phyloP scores from a whole-genome alignment of 2,797 vertebrate genomes.

The Pagetopsis macropterus region DNA sequence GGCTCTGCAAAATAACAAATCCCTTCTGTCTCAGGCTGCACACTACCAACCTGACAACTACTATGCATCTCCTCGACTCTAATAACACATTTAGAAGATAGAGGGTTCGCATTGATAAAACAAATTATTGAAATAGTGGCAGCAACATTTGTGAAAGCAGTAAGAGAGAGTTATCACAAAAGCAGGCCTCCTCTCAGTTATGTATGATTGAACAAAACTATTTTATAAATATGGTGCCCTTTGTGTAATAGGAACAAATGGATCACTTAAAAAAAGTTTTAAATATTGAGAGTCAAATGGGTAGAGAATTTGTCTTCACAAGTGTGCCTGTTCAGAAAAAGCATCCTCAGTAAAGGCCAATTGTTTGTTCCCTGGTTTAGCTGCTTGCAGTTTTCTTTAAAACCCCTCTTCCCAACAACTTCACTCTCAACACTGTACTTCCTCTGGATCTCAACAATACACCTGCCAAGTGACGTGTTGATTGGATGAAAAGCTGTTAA shows the following conservation, averaged over 20 bases:
- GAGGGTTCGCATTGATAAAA: slow-evolving; percentile 18
- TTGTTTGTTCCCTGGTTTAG: too few species aligned
- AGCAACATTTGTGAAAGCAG: slow-evolving; percentile 15
- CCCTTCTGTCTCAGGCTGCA: slow-evolving; percentile 33
- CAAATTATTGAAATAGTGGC: slow-evolving; percentile 29
- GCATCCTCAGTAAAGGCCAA: neutral
- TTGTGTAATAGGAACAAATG: slow-evolving; percentile 41
- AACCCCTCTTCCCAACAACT: too few species aligned
- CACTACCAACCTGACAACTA: slow-evolving; percentile 38
- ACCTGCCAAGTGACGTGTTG: too few species aligned
- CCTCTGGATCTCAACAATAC: too few species aligned
- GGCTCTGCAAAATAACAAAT: slow-evolving; percentile 58
- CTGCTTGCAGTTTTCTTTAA: too few species aligned
- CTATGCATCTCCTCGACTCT: slow-evolving; percentile 15
- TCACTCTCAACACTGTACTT: too few species aligned
- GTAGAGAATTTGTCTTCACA: slow-evolving; percentile 38
- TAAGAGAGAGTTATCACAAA: slow-evolving; percentile 23
- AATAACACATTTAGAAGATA: slow-evolving; percentile 34
- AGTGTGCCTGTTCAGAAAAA: too few species aligned
- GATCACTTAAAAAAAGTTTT: slow-evolving; percentile 47
- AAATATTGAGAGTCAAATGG: slow-evolving; percentile 19
- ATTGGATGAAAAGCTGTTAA: too few species aligned
- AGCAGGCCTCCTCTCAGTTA: neutral
- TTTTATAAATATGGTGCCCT: slow-evolving; percentile 30
- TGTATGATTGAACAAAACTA: slow-evolving; percentile 30